Base-by-base conservation (phyloP, 35 echinoderm and acorn worm species). In the Lytechinus variegatus region DNA sequence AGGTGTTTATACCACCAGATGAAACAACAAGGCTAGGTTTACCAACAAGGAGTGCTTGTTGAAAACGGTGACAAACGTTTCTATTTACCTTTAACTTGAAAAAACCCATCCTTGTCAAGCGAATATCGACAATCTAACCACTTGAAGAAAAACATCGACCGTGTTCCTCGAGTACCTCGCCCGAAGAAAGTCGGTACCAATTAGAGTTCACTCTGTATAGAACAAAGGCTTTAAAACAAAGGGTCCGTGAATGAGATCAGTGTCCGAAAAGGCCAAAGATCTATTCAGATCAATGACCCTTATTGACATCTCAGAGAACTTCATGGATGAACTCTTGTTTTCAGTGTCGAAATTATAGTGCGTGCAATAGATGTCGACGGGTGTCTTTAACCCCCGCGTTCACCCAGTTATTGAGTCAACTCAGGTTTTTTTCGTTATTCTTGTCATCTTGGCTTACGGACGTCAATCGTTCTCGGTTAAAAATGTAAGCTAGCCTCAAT, bases 11-110 rank as follows among this genome's bases (percentile, higher is more conserved):
- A 79, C 21, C 66, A 79, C 66, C 66, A n/a, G 66, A 24, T n/a
- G 66, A n/a, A 4, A 5, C 66, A 79, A 4, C n/a, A 79, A 79
- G 66, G 66, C 21, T 79, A 79, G 66, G 66, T 79, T 79, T 79
- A 79, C 66, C 19, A 79, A 79, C 66, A 79, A 79, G 66, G 66
- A 24, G 66, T 79, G 66, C 16, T 12, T 79, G 66, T 79, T 79
- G 66, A 79, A 79, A n/a, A 24, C 16, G 16, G 66, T 7, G 66
- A 79, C 66, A 79, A 79, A 79, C 66, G 66, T 79, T 79, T 79
- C 66, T 79, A 79, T 79, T 79, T 79, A 79, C 66, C 66, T 79
- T 79, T 79, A 79, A 79, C 66, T 24, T n/a, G 66, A 79, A 79
- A 72, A 79, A 79, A 16, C 66, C 61, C 66, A 79, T 79, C 66